Base-by-base conservation (phyloP, 2,888 invertebrate genomes). In the Ormyrus labotus region DNA sequence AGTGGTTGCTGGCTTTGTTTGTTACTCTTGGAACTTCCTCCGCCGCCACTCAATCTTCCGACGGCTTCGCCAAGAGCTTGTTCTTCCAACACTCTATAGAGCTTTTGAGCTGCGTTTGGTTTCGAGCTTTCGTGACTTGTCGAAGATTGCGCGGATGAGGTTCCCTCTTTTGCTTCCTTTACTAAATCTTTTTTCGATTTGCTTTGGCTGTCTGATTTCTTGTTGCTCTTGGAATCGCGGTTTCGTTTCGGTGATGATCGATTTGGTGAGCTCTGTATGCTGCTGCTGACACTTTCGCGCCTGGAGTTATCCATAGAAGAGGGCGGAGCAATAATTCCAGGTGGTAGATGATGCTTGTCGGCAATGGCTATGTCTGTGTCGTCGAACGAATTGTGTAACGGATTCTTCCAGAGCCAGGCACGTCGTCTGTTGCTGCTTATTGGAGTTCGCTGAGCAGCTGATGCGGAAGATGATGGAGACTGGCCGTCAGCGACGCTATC, bases 51-150 rank as follows among this genome's bases (percentile, higher is more conserved):
- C 2, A 72, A 13, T 13, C 48, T 57, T 3, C 76, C 64, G 6
- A 82, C 69, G 2, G 78, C 84, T 77, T 91, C 91, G 65, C 90
- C 90, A 34, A 90, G 86, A 34, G 88, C 88, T 61, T 88, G 89
- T 77, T 90, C 90, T 81, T 91, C 91, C 83, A 91, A 87, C 6
- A 91, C 89, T 78, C 89, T 87, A 83, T 90, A 91, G n/a, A 91
- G 85, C 60, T 88, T 85, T 13, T 91, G 89, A 48, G 89, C 89
- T 45, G 90, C 87, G 83, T 87, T 89, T 58, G 88, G 82, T 74
- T 57, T 67, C 34, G 88, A 88, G 1, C 57, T 8, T 7, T 50
- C 88, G 88, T 53, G 89, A 48, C 34, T 76, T 34, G 34, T 4
- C 34, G 34, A 34, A 34, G 34, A 34, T 34, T 34, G 34, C 34